phyloP scores from a whole-genome alignment of 53 echinoderm and acorn worm genomes.

The Crossaster papposus region DNA sequence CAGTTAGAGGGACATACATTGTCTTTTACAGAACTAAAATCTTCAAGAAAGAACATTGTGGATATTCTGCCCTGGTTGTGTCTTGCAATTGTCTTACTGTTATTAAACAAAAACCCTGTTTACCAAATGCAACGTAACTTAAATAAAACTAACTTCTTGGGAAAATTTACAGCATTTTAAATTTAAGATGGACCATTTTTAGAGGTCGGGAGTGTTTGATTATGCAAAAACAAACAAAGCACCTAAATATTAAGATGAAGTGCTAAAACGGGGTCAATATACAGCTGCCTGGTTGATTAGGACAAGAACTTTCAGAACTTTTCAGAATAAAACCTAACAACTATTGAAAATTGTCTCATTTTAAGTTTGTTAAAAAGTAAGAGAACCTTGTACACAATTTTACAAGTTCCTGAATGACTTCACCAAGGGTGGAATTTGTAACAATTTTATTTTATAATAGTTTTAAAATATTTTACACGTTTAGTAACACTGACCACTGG shows the following conservation, averaged over 20 bases:
- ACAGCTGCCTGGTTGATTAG: background rate
- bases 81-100: background rate
- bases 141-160: background rate
- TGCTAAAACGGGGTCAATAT: background rate
- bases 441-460: background rate
- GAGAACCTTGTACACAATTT: background rate
- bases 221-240: background rate
- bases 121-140: background rate
- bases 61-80: background rate
- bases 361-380: background rate
- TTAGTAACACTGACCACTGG: background rate
- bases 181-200: too few species aligned
- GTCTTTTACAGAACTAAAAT: background rate
- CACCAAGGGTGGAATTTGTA: background rate
- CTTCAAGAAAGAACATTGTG: background rate
- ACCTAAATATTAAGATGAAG: background rate
- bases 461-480: background rate
- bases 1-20: too few species aligned
- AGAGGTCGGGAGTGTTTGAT: too few species aligned
- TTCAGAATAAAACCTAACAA: background rate
- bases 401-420: background rate
- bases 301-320: background rate
- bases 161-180: too few species aligned
- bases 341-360: background rate
- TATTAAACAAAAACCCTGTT: conserved; percentile 4